A percentile compares a stretch with the other conserved stretches of the same genome.
phyloP scores from a whole-genome alignment of 2,113 vertebrate species.

The Psittacara wagleri region DNA sequence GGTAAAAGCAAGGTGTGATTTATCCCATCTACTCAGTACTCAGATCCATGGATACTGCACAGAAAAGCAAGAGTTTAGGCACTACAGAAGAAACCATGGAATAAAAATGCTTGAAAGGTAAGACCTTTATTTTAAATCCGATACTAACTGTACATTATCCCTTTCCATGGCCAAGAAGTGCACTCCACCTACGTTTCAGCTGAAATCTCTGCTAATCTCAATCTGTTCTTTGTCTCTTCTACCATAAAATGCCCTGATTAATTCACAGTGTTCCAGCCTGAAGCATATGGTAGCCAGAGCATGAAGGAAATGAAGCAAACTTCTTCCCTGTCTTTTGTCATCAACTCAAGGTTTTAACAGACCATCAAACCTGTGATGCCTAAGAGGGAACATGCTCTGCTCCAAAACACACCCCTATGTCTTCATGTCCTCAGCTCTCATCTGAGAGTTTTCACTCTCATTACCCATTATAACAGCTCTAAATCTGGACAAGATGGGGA shows the following conservation, averaged over 20 bases:
- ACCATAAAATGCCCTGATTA: background rate
- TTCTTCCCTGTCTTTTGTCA: background rate
- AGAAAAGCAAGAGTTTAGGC: background rate
- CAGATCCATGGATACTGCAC: accelerated
- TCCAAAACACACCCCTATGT: background rate
- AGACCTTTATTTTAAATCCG: background rate
- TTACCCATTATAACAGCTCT: background rate
- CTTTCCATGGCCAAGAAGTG: background rate
- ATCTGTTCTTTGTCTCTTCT: background rate
- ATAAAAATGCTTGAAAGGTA: background rate
- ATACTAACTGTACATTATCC: background rate
- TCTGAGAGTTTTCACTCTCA: background rate
- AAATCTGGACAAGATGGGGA: background rate
- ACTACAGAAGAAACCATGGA: background rate
- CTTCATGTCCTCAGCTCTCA: background rate
- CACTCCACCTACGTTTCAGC: background rate
- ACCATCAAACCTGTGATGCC: background rate
- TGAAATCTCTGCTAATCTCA: background rate
- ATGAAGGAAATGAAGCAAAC: background rate
- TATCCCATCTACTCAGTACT: background rate
- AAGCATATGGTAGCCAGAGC: background rate
- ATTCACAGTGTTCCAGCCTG: background rate
- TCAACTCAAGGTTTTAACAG: background rate
- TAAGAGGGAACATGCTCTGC: background rate
- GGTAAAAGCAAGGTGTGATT: background rate